Evolutionary conservation across 1,140 invertebrate species (phyloP), one percentile per base, ranked within the genome.

Genomic region (Cataglyphis hispanica): DNA sequence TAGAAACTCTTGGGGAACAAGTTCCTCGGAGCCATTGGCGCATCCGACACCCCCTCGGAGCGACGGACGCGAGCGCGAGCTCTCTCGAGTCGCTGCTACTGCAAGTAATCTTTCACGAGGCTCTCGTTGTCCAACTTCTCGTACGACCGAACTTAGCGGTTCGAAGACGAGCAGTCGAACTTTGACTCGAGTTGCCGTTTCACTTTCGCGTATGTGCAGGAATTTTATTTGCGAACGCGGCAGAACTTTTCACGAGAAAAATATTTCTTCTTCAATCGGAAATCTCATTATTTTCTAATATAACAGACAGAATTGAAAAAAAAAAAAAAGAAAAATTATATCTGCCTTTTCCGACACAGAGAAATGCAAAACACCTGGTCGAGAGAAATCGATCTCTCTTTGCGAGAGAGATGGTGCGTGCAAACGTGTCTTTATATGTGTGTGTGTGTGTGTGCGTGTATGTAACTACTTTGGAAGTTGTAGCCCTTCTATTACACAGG

Each of bases 1-100:
- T 67, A 69, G 83, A 91, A 91, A 91, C 80, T 92, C 86, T 86
- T 86, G 72, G 67, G 69, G 56, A 84, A 87, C 84, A 81, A 90
- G 89, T 89, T 90, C 43, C 46, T 4, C 75, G 50, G n/a, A 76
- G 88, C 70, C 84, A 87, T 90, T 89, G 89, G 87, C 50, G 88
- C 83, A 86, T 83, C 75, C 75, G 58, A 80, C 85, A 61, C 58
- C 61, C 69, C 84, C 34, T 40, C 61, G 11, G 66, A 56, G 77
- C 56, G 58, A 53, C 19, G 61, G 64, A 69, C 40, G 63, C 19
- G 69, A 46, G 43, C 37, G 37, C 27, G 76, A 53, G 64, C 31
- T 43, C 40, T 25, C 72, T 22, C 22, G 19, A 61, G 53, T 70
- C 46, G 37, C 46, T 66, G 63, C 61, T 61, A 61, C 58, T 67